Evolutionary conservation across 2,888 invertebrate genomes (phyloP).

Genomic region (Melinaea menophilus): DNA sequence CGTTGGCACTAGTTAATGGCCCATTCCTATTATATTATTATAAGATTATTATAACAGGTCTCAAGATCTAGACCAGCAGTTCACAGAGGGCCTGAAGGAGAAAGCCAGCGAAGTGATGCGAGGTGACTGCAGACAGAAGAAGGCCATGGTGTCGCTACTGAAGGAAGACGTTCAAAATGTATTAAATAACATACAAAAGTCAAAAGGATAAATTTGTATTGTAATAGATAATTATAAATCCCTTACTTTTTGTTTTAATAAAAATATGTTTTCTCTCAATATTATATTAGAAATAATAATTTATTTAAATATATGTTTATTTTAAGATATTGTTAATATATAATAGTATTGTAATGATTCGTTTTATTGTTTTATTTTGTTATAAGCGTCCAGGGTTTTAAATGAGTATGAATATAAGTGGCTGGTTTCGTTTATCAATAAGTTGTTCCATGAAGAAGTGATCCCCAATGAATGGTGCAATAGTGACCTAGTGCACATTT

Average conservation of each 20-base stretch:
- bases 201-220: neutral
- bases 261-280: conserved; percentile 3
- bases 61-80: conserved; percentile 38
- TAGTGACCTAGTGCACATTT: no score
- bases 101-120: conserved; percentile 40
- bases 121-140: conserved; percentile 49
- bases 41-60: conserved; percentile 35
- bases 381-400: no score
- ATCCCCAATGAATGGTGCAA: no score
- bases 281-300: neutral
- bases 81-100: conserved; percentile 41
- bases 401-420: no score
- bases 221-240: neutral
- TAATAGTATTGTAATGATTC: no score
- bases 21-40: no score
- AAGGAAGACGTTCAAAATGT: conserved; percentile 49
- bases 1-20: no score
- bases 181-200: conserved; percentile 25
- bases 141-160: conserved; percentile 45
- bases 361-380: no score
- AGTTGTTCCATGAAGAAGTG: no score
- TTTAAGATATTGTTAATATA: no score
- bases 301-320: neutral
- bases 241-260: neutral
- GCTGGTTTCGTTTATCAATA: no score